phyloP scores from a whole-genome alignment of 2,113 vertebrate genomes.

The Orientallactaga bullata region DNA sequence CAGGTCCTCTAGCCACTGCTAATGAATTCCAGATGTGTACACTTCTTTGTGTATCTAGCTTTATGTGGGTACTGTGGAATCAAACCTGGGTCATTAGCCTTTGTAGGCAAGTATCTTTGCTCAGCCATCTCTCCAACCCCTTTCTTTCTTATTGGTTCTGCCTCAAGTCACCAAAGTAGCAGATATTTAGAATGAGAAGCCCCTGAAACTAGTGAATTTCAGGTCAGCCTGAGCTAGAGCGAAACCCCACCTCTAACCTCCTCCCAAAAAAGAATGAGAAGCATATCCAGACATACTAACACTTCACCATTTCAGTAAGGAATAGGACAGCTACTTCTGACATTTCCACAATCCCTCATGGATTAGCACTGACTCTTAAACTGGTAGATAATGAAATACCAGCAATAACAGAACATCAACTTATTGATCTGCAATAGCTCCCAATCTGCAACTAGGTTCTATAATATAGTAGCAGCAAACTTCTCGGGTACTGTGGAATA shows the following conservation, averaged over 20 bases:
- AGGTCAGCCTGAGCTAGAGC: too few relatives aligned
- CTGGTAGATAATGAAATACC: constrained; percentile 6
- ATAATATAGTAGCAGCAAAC: background rate
- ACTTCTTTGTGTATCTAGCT: too few relatives aligned
- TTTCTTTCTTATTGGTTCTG: constrained; percentile 30
- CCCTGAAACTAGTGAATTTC: too few relatives aligned
- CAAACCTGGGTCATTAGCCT: too few relatives aligned
- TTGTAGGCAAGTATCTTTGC: too few relatives aligned
- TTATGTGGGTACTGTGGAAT: too few relatives aligned
- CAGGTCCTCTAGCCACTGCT: too few relatives aligned
- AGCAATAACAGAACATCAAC: background rate
- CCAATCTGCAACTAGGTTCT: background rate
- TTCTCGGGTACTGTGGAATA: background rate
- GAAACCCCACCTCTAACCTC: too few relatives aligned
- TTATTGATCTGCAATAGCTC: background rate
- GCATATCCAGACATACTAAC: background rate
- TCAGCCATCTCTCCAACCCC: too few relatives aligned
- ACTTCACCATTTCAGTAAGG: background rate
- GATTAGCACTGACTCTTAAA: background rate
- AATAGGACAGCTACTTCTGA: background rate
- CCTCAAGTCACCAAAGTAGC: background rate
- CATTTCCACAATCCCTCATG: background rate
- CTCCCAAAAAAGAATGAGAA: background rate
- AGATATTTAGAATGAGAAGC: background rate
- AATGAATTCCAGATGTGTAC: too few relatives aligned